phyloP scores from a whole-genome alignment of 2,888 invertebrate species.

The Drosophila nr. medialis region DNA sequence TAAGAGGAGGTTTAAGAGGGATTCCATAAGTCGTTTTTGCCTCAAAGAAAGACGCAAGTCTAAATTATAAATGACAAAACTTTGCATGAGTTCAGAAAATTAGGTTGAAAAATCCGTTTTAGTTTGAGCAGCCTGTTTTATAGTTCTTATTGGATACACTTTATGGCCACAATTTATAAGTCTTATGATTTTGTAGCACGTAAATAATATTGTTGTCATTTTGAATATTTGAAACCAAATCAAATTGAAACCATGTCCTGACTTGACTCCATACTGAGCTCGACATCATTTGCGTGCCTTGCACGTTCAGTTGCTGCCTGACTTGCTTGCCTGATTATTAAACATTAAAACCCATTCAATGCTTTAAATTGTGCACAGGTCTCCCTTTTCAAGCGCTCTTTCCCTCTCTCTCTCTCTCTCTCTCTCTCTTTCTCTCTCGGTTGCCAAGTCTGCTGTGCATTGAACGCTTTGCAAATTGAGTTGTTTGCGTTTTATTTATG shows the following conservation, averaged over 20 bases:
- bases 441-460: slow-evolving; percentile 8
- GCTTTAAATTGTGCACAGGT: slow-evolving; percentile 27
- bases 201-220: neutral
- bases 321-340: slow-evolving; percentile 25
- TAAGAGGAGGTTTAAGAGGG: neutral
- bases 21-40: neutral
- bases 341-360: slow-evolving; percentile 22
- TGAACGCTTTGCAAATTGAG: slow-evolving; percentile 60
- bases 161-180: neutral
- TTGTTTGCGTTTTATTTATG: slow-evolving; percentile 75
- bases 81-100: neutral
- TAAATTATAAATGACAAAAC: neutral
- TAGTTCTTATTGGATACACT: neutral
- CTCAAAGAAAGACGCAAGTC: neutral
- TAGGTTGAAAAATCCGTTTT: neutral
- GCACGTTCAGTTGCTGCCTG: neutral
- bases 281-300: neutral
- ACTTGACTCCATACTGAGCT: neutral
- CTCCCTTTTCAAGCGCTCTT: neutral
- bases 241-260: slow-evolving; percentile 2
- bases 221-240: slow-evolving; percentile 7
- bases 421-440: neutral
- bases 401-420: too few relatives aligned
- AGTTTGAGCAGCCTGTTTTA: neutral
- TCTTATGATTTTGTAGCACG: slow-evolving; percentile 10